A percentile compares a stretch with the other conserved stretches of the same genome.
phyloP scores from a whole-genome alignment of 2,888 invertebrate genomes.

The Ametastegia equiseti region DNA sequence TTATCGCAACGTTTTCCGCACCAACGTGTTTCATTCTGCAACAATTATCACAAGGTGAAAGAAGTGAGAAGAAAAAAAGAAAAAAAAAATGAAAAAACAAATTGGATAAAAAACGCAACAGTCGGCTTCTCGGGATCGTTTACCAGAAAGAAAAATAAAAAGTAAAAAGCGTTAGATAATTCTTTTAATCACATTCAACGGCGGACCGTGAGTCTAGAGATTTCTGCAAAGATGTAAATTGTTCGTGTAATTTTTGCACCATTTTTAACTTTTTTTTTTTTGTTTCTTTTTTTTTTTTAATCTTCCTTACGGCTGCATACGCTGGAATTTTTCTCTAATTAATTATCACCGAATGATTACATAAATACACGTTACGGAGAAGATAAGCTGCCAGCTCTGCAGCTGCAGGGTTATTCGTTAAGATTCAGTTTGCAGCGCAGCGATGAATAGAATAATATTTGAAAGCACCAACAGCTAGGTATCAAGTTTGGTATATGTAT shows the following conservation, averaged over 20 bases:
- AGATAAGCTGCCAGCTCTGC: neutral
- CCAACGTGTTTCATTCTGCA: neutral
- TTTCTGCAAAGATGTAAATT: too few relatives aligned
- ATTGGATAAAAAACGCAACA: too few relatives aligned
- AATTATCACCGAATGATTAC: neutral
- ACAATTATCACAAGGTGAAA: neutral
- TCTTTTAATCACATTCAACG: too few relatives aligned
- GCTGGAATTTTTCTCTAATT: neutral
- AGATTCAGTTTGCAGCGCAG: neutral
- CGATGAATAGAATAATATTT: neutral
- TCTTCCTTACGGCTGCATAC: neutral
- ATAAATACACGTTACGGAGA: neutral
- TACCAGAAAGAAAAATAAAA: too few relatives aligned
- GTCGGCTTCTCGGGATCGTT: too few relatives aligned
- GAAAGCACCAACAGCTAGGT: neutral
- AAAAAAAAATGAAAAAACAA: too few relatives aligned
- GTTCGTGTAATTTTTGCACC: too few relatives aligned
- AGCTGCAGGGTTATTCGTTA: neutral
- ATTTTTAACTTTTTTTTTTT: neutral
- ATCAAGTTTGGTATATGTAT: neutral
- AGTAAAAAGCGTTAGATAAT: too few relatives aligned
- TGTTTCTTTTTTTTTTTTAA: neutral
- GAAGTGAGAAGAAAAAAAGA: too few relatives aligned
- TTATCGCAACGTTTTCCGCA: neutral
- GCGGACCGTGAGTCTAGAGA: too few relatives aligned